Conservation (phyloP, 1,140 invertebrate genomes). For the Sinonovacula constricta region DNA sequence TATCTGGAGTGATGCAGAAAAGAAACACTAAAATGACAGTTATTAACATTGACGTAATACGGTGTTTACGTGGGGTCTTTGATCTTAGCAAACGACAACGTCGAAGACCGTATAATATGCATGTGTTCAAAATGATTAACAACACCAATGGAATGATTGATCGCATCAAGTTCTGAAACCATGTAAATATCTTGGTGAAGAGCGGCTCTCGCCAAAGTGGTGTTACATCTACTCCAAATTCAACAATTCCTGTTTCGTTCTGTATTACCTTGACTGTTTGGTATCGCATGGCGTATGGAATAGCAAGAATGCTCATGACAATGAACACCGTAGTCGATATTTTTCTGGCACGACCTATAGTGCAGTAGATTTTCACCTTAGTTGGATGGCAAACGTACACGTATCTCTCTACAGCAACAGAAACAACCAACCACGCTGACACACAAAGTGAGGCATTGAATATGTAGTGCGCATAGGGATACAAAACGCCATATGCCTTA, state of each 20-base stretch:
- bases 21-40: conserved; percentile 87
- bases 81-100: conserved; percentile 61
- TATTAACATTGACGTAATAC: conserved; percentile 88
- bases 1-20: conserved; percentile 86
- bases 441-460: conserved; percentile 74
- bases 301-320: conserved; percentile 69
- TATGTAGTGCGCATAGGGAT: conserved; percentile 77
- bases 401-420: conserved; percentile 96
- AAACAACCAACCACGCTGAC: conserved; percentile 94
- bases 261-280: conserved; percentile 56
- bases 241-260: conserved; percentile 46
- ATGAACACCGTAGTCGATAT: conserved; percentile 67
- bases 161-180: conserved; percentile 83
- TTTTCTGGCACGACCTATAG: conserved; percentile 75
- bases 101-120: conserved; percentile 84
- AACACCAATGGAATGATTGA: conserved; percentile 81
- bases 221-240: conserved; percentile 63
- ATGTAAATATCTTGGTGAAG: conserved; percentile 83
- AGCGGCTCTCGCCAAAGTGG: conserved; percentile 79
- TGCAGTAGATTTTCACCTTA: conserved; percentile 91
- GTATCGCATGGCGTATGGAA: conserved; percentile 74
- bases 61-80: conserved; percentile 58
- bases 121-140: conserved; percentile 81
- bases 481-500: conserved; percentile 65
- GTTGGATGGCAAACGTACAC: conserved; percentile 96